A percentile compares a stretch with the other conserved stretches of the same genome.
Conservation (phyloP, 2,113 vertebrate species). For the Morphnarchus princeps region DNA sequence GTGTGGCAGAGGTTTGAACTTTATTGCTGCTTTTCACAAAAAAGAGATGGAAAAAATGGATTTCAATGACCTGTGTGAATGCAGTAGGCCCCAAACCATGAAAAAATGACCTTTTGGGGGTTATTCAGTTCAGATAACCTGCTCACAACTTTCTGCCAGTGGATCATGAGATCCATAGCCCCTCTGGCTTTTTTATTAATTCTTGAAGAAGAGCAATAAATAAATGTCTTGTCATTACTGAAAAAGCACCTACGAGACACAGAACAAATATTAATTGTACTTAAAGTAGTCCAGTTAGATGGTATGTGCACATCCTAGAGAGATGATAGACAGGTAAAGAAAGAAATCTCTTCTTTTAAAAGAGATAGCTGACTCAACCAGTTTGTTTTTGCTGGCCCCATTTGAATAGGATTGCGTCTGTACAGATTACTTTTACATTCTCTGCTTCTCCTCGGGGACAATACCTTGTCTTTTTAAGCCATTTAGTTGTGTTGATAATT, state of each 20-base stretch:
- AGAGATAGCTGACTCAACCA: not conserved
- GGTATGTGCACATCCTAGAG: not conserved
- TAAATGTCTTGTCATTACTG: not conserved
- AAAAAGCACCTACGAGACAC: not conserved
- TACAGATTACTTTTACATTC: slow-evolving; percentile 23
- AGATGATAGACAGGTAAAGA: slow-evolving; percentile 45
- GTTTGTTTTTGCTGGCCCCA: slow-evolving; percentile 54
- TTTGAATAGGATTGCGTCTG: slow-evolving; percentile 20
- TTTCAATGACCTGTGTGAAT: not conserved
- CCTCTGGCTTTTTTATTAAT: not conserved
- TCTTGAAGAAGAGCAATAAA: slow-evolving; percentile 13
- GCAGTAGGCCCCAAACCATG: not conserved
- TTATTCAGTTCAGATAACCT: not conserved
- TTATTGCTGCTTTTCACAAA: slow-evolving; percentile 8
- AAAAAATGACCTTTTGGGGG: not conserved
- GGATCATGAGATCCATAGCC: not conserved
- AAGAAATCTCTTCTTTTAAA: not conserved
- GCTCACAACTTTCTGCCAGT: not conserved
- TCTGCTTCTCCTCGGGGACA: slow-evolving; percentile 25
- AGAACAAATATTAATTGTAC: slow-evolving; percentile 45
- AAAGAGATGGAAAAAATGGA: not conserved
- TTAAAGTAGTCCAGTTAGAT: not conserved
- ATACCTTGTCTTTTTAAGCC: slow-evolving; percentile 57
- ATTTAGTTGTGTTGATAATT: slow-evolving; percentile 27
- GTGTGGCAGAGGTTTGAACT: slow-evolving; percentile 12